Base-by-base conservation (phyloP, 2,113 vertebrate species). In the Pelecanoides urinatrix region DNA sequence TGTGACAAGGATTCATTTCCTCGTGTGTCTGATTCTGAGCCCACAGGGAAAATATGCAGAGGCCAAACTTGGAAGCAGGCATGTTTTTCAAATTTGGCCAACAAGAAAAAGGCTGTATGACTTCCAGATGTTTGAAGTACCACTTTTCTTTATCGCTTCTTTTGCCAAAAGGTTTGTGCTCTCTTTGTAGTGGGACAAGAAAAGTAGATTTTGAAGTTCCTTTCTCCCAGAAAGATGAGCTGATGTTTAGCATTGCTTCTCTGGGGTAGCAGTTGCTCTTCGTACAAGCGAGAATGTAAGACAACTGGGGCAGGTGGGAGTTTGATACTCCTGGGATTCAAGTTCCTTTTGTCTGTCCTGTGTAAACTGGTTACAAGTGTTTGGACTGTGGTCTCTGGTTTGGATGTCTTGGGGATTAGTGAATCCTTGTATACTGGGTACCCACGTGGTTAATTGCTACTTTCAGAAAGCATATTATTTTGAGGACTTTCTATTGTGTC, bases 1-100 rank as follows among this genome's bases (percentile, higher is more conserved):
- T 95, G 96, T 96, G 94, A 95, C 96, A 96, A 94, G 95, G 94
- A 95, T 97, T 97, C 94, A 94, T 70, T 94, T 92, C 94, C 89
- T 91, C 87, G 22, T 8, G n/a, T 61, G 50, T 89, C 95, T 79
- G 45, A 62, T 75, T 62, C 92, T 61, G 94, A 96, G 96, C 92
- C 96, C 92, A 74, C 94, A 85, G 89, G 80, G 81, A 58, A 63
- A 32, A 40, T 29, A 26, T 7, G 27, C 77, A 72, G 84, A 42
- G 45, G 59, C 45, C 89, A 68, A 22, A 21, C 19, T 16, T 68
- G 70, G 65, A 94, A 93, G 53, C 80, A 36, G 72, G 14, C 8
- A 2, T 8, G 2, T 20, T 65, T 77, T 77, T 78, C 61, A 68
- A 68, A 29, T 81, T 66, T 78, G 89, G 27, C 47, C 71, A n/a